Conservation (phyloP, 92 coral and sea anemone genomes). For the Actinostola sp. region DNA sequence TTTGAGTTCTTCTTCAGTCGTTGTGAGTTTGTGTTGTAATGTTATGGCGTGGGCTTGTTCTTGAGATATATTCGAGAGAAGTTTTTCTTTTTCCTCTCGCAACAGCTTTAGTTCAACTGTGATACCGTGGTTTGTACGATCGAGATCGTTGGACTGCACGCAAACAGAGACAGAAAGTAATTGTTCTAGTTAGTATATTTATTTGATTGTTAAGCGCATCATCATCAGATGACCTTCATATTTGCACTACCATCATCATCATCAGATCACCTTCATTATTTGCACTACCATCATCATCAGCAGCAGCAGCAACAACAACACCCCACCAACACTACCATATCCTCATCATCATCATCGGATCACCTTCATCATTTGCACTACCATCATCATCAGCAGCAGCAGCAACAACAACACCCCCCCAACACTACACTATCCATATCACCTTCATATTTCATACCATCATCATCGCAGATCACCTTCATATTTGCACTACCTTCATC, state of each 20-base stretch:
- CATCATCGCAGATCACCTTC: too few relatives aligned
- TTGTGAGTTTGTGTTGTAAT: conserved; percentile 54
- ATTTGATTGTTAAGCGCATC: too few relatives aligned
- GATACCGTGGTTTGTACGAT: conserved; percentile 46
- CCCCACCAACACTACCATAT: too few relatives aligned
- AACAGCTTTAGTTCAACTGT: conserved; percentile 65
- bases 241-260: background rate
- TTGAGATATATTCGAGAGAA: conserved; percentile 57
- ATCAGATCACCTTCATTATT: background rate
- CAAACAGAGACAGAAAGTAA: background rate
- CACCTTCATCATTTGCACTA: background rate
- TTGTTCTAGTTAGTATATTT: too few relatives aligned
- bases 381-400: too few relatives aligned
- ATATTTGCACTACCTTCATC: too few relatives aligned
- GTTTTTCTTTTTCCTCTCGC: conserved; percentile 70
- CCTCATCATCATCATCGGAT: background rate
- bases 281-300: too few relatives aligned
- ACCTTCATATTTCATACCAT: background rate
- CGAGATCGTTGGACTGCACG: conserved; percentile 49
- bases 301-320: too few relatives aligned
- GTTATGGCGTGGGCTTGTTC: conserved; percentile 72
- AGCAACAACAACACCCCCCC: too few relatives aligned
- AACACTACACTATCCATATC: too few relatives aligned
- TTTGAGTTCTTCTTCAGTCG: conserved; percentile 37
- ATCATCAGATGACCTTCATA: background rate